Conservation (phyloP, 2,113 vertebrate genomes). For the Proteles cristata region DNA sequence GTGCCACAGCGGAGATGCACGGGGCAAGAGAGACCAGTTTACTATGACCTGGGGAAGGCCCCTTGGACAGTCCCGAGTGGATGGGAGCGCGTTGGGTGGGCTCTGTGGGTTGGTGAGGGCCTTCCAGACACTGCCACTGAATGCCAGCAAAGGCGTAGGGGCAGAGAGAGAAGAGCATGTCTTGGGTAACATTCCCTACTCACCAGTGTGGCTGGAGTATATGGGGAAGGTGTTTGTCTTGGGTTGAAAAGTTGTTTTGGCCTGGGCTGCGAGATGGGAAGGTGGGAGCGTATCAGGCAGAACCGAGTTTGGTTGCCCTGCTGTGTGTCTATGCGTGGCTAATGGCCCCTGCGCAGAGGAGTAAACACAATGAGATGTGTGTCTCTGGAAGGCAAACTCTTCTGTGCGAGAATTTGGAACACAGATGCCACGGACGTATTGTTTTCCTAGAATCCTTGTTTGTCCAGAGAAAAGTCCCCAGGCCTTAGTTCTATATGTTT, state of each 20-base stretch:
- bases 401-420: neutral
- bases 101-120: neutral
- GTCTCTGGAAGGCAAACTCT: neutral
- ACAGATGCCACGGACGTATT: neutral
- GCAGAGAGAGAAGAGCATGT: neutral
- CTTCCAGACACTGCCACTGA: neutral
- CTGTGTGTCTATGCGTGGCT: neutral
- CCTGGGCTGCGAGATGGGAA: neutral
- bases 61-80: neutral
- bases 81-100: neutral
- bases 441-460: neutral
- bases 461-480: neutral
- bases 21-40: neutral
- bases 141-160: neutral
- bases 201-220: neutral
- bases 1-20: neutral
- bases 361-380: neutral
- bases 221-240: neutral
- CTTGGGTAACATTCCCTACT: neutral
- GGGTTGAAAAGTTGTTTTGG: neutral
- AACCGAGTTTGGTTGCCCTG: fast-evolving
- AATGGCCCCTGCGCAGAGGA: neutral
- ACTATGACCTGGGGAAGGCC: neutral
- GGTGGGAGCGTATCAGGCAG: neutral
- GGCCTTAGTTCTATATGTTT: neutral